phyloP scores from a whole-genome alignment of 1,140 invertebrate species.

The Atopsyche davidsoni region DNA sequence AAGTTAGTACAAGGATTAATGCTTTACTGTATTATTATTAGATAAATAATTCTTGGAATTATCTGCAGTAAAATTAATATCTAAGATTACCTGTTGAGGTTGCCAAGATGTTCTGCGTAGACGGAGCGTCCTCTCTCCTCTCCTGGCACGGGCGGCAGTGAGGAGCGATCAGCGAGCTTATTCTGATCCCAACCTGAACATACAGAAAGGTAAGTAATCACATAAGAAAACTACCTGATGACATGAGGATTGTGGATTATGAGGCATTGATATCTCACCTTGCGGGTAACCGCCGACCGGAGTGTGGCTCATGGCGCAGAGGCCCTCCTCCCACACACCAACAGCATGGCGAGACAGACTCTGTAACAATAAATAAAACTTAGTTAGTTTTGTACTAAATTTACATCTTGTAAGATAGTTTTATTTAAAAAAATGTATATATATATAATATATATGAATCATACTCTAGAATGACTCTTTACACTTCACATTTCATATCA shows the following conservation, averaged over 20 bases:
- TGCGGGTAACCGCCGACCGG: conserved; percentile 51
- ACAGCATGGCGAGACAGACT: conserved; percentile 52
- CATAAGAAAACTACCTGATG: not conserved
- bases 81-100: conserved; percentile 16
- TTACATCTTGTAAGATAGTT: too few relatives aligned
- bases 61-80: too few relatives aligned
- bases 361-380: conserved; percentile 31
- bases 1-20: too few relatives aligned
- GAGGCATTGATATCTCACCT: conserved; percentile 37
- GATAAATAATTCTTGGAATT: too few relatives aligned
- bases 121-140: conserved; percentile 39
- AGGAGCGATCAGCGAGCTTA: conserved; percentile 52
- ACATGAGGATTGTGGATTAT: not conserved
- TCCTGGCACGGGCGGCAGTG: conserved; percentile 47
- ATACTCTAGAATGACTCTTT: too few relatives aligned
- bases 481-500: too few relatives aligned
- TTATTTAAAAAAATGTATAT: too few relatives aligned
- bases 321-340: conserved; percentile 50
- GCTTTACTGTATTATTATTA: too few relatives aligned
- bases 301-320: conserved; percentile 52
- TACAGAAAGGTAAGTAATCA: not conserved
- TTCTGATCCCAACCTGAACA: conserved; percentile 47
- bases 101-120: conserved; percentile 18
- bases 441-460: too few relatives aligned
- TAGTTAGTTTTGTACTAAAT: too few relatives aligned